Conservation (phyloP, 2,888 invertebrate species). For the Stenurella melanura region DNA sequence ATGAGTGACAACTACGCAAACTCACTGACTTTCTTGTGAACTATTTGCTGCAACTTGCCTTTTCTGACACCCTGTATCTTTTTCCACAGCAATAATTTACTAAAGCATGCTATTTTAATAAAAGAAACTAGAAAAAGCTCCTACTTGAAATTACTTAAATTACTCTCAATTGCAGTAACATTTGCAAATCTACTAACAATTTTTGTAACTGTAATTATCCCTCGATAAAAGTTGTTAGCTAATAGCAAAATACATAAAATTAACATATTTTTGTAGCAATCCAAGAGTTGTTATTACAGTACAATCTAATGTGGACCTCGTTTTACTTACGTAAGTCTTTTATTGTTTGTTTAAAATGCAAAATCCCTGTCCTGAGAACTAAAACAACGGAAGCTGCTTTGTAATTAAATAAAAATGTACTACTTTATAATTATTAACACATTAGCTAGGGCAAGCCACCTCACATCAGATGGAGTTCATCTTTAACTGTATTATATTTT, state of each 20-base stretch:
- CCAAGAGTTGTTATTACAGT: slow-evolving; percentile 36
- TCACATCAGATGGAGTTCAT: slow-evolving; percentile 50
- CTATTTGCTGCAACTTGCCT: too few species aligned
- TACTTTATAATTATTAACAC: slow-evolving; percentile 61
- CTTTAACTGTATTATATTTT: slow-evolving; percentile 47
- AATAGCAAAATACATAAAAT: slow-evolving; percentile 41
- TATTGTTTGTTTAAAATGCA: slow-evolving; percentile 56
- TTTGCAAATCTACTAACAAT: slow-evolving; percentile 23
- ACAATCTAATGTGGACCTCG: slow-evolving; percentile 41
- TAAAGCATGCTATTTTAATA: not conserved
- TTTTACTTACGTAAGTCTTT: slow-evolving; percentile 49
- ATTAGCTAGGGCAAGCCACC: slow-evolving; percentile 53
- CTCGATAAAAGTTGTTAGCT: slow-evolving; percentile 23
- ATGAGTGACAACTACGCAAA: too few species aligned
- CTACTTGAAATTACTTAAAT: not conserved
- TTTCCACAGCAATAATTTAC: too few species aligned
- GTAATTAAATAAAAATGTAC: slow-evolving; percentile 58
- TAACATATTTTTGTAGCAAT: slow-evolving; percentile 38
- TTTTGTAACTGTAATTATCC: slow-evolving; percentile 32
- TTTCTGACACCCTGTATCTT: too few species aligned
- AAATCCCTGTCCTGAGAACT: slow-evolving; percentile 58
- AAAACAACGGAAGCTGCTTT: slow-evolving; percentile 58
- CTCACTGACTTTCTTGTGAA: too few species aligned
- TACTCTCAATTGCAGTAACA: not conserved
- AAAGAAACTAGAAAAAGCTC: not conserved